Evolutionary conservation across 2,113 vertebrate genomes (phyloP).

Genomic region (Ptychochromis oligacanthus): DNA sequence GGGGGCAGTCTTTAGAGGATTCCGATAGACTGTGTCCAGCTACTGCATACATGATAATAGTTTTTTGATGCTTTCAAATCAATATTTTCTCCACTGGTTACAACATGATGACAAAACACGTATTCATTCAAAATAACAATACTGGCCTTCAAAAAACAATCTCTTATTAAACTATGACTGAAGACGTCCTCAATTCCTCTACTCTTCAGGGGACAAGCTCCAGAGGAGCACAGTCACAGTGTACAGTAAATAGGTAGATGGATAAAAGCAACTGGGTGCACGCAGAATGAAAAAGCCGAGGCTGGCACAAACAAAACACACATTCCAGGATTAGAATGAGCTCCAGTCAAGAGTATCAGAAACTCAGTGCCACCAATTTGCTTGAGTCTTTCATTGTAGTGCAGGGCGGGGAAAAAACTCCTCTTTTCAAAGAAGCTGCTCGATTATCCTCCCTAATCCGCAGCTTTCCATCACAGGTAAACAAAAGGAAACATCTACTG

Average conservation of each 20-base stretch:
- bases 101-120: conserved; percentile 61
- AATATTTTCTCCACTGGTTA: conserved; percentile 57
- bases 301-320: conserved; percentile 41
- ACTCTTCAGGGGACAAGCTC: conserved; percentile 37
- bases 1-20: conserved; percentile 64
- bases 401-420: conserved; percentile 27
- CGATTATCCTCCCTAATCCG: conserved; percentile 20
- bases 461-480: conserved; percentile 44
- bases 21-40: conserved; percentile 52
- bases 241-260: conserved; percentile 60
- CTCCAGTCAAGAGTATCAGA: conserved; percentile 18
- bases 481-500: conserved; percentile 60
- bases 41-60: conserved; percentile 63
- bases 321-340: conserved; percentile 44
- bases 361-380: conserved; percentile 16
- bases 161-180: conserved; percentile 38
- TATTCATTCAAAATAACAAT: conserved; percentile 49
- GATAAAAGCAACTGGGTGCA: conserved; percentile 47
- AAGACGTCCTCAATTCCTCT: conserved; percentile 23
- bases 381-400: conserved; percentile 25
- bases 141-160: conserved; percentile 29
- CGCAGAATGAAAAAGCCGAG: conserved; percentile 37
- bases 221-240: conserved; percentile 66
- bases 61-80: conserved; percentile 57
- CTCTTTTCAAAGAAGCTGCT: conserved; percentile 36